Percentiles rank a stretch among this genome's conserved stretches.
Conservation (phyloP, 2,888 invertebrate species). For the Caenorhabditis wallacei region DNA sequence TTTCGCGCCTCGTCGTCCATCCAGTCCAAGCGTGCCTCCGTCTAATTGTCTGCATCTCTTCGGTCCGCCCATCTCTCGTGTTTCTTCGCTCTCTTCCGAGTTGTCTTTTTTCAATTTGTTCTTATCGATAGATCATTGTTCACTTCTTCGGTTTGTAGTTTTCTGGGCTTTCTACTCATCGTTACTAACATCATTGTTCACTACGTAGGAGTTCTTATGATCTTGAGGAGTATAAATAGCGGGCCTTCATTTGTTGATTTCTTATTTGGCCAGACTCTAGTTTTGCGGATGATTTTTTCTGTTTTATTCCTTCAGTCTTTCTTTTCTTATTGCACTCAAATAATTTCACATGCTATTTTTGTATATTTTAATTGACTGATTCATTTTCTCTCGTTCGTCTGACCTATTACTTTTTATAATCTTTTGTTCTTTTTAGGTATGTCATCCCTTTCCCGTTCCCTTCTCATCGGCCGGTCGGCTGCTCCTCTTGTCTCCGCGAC, state of each 20-base stretch:
- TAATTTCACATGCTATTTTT: background rate
- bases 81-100: conserved; percentile 15
- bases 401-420: background rate
- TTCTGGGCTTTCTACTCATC: background rate
- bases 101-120: conserved; percentile 23
- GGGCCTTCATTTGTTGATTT: background rate
- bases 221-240: conserved; percentile 7
- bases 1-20: conserved; percentile 39
- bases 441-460: conserved; percentile 47
- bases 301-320: background rate
- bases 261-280: background rate
- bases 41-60: conserved; percentile 41
- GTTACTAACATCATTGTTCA: conserved; percentile 51
- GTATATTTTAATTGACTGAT: too few species aligned
- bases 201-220: background rate
- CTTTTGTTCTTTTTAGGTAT: conserved; percentile 8
- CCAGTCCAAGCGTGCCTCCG: conserved; percentile 27
- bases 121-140: conserved; percentile 55
- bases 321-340: background rate
- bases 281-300: too few species aligned
- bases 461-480: conserved; percentile 41
- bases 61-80: conserved; percentile 50
- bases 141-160: conserved; percentile 11
- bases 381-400: background rate
- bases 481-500: conserved; percentile 27